phyloP scores from a whole-genome alignment of 2,113 vertebrate genomes.

The Antidorcas marsupialis region DNA sequence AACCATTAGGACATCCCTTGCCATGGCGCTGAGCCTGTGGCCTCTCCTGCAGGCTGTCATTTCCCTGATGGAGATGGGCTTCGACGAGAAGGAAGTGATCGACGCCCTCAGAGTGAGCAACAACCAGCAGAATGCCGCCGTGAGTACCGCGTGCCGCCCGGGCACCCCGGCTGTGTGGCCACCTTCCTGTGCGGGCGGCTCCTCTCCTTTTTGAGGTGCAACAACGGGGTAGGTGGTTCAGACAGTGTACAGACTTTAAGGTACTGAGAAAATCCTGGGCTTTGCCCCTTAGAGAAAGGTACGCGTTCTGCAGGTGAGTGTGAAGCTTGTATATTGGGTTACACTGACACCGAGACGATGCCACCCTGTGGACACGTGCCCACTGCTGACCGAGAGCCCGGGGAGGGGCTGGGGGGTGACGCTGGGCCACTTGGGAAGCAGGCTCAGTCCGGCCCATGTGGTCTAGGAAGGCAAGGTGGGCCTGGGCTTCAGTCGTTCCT shows the following conservation, averaged over 20 bases:
- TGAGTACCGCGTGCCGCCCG: conserved; percentile 70
- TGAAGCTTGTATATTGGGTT: accelerated
- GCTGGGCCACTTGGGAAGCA: background rate
- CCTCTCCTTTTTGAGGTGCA: background rate
- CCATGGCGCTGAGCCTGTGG: background rate
- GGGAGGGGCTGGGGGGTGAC: background rate
- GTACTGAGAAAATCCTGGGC: background rate
- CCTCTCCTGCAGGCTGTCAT: conserved; percentile 87
- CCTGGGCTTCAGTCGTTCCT: background rate
- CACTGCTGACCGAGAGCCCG: accelerated
- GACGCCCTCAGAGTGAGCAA: conserved; percentile 96
- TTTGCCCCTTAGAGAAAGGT: background rate
- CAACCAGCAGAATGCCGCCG: conserved; percentile 96
- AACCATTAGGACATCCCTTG: accelerated
- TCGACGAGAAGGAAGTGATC: conserved; percentile 96
- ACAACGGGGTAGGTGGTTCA: accelerated
- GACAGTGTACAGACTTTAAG: accelerated
- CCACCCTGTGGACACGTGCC: accelerated
- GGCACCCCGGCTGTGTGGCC: accelerated
- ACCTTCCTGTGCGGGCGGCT: too few relatives aligned
- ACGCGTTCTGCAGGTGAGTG: accelerated
- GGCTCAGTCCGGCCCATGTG: background rate
- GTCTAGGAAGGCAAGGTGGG: accelerated
- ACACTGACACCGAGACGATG: accelerated
- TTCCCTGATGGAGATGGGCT: conserved; percentile 98